A percentile compares a stretch with the other conserved stretches of the same genome.
Evolutionary conservation across 2,797 vertebrate genomes (phyloP).

Genomic region (Sibirionetta formosa): DNA sequence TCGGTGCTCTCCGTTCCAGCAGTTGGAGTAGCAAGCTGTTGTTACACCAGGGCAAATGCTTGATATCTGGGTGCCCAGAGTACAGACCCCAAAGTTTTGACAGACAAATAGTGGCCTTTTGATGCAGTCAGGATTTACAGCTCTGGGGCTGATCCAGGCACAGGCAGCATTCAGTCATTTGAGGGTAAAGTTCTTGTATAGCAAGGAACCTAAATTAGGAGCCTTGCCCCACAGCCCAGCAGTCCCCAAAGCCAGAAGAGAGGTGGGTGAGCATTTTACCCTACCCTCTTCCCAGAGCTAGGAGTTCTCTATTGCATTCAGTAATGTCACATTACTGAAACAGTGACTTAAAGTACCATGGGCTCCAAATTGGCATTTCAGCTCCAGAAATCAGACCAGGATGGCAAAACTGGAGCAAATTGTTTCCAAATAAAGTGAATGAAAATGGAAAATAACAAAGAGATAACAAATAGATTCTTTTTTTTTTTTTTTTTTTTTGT

Average conservation of each 20-base stretch:
- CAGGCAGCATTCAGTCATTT: not conserved
- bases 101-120: not conserved
- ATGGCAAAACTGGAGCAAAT: not conserved
- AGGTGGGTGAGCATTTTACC: not conserved
- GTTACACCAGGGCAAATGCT: not conserved
- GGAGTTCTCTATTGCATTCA: not conserved
- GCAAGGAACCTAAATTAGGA: not conserved
- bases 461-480: not conserved
- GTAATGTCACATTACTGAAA: not conserved
- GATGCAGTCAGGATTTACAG: not conserved
- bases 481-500: too few relatives aligned
- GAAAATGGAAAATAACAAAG: not conserved
- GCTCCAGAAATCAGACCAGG: not conserved
- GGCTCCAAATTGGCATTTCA: not conserved
- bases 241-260: not conserved
- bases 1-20: not conserved
- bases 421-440: not conserved
- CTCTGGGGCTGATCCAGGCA: not conserved
- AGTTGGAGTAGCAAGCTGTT: not conserved
- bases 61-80: not conserved
- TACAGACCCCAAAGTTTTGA: not conserved
- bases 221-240: not conserved
- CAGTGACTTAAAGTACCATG: rapidly evolving
- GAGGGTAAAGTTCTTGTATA: not conserved
- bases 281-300: not conserved